Base-by-base conservation (phyloP, 1,140 invertebrate species). In the Drosophila varians region DNA sequence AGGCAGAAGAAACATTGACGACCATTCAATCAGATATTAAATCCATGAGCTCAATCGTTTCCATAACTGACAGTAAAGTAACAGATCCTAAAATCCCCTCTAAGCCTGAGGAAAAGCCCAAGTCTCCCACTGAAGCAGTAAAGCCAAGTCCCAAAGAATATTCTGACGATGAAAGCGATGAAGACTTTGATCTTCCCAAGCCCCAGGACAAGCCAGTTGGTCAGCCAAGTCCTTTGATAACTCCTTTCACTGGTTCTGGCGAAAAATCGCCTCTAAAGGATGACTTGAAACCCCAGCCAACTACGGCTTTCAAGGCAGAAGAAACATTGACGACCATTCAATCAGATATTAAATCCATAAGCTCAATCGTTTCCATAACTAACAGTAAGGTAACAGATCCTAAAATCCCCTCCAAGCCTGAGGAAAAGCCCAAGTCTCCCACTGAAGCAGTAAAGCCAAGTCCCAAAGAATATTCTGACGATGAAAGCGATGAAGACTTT, bases 211-310 rank as follows among this genome's bases (percentile, higher is more conserved):
- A 21, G 21, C 21, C 21, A 21, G 21, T 21, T 21, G 4, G 21
- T 21, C 21, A 36, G 2, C 16, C 36, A 31, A n/a, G 1, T 47
- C 26, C 48, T 8, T 7, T 2, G 0, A 4, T 19, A 6, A 5
- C n/a, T n/a, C 21, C 46, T 12, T 16, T 19, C 0, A 9, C 5
- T 1, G 5, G 14, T 11, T 0, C 19, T 34, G 43, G 2, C 3
- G 34, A 57, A 4, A 65, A 34, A 1, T 46, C 40, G 34, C 25
- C 7, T 8, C 18, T 40, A 8, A 26, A 40, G 40, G 2, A 19
- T 14, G 49, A 38, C n/a, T n/a, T 7, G 49, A 53, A 2, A 36
- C 31, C 11, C 47, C 31, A n/a, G n/a, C n/a, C n/a, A n/a, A n/a
- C n/a, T n/a, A n/a, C n/a, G n/a, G n/a, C n/a, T n/a, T n/a, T n/a